Conservation (phyloP, 2,888 invertebrate species). For the Drosophila histrio region DNA sequence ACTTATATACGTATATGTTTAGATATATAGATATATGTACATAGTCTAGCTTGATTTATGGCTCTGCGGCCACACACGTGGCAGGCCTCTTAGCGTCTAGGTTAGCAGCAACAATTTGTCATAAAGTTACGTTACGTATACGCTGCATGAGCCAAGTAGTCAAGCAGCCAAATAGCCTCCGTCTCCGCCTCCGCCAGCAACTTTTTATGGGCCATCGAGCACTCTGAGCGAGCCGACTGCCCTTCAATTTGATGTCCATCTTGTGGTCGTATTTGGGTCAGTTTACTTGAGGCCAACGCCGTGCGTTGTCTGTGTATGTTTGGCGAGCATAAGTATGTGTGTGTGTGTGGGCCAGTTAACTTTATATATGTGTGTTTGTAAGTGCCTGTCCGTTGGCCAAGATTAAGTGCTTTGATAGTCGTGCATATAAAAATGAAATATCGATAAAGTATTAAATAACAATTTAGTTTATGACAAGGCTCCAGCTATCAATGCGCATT, state of each 20-base stretch:
- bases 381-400: constrained; percentile 68
- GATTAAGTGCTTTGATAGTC: constrained; percentile 78
- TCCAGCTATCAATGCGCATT: constrained; percentile 31
- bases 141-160: constrained; percentile 43
- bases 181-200: constrained; percentile 31
- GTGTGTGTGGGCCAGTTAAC: constrained; percentile 57
- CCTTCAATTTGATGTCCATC: constrained; percentile 65
- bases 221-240: constrained; percentile 14
- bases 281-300: constrained; percentile 54
- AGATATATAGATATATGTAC: constrained; percentile 28
- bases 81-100: constrained; percentile 66
- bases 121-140: constrained; percentile 72
- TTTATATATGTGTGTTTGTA: constrained; percentile 41
- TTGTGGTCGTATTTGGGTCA: constrained; percentile 76
- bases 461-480: constrained; percentile 72
- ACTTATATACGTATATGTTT: constrained; percentile 10
- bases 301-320: constrained; percentile 6
- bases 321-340: constrained; percentile 12
- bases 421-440: constrained; percentile 79
- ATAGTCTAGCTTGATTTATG: constrained; percentile 67
- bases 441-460: constrained; percentile 79
- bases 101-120: constrained; percentile 79
- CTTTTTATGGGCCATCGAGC: constrained; percentile 68
- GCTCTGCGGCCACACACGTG: constrained; percentile 65
- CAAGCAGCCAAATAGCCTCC: constrained; percentile 62